Evolutionary conservation across 2,797 vertebrate species (phyloP), one percentile per base, ranked within the genome.

Genomic region (Macropus fuliginosus): DNA sequence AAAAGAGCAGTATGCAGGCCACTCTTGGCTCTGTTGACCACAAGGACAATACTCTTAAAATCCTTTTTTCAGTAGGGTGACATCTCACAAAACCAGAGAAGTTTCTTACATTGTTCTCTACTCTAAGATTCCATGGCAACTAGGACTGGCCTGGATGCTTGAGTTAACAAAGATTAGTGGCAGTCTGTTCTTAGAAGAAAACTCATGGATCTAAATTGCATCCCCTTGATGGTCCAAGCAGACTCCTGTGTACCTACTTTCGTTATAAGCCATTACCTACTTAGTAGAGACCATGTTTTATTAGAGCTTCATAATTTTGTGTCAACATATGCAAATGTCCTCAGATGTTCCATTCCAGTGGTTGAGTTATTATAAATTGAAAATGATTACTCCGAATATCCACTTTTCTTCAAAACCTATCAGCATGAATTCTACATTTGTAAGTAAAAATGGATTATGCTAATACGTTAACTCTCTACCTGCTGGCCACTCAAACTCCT

Each of bases 301-400:
- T 96, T 97, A 92, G 92, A 96, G 96, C 50, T 94, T 96, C 31
- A 55, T 95, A 97, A 95, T 97, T 96, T 97, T 92, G 18, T 96
- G 96, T 95, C 95, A 97, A 95, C 92, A 95, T 97, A 95, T 97
- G 97, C 96, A 97, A 97, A 98, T 96, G 16, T 92, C 14, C 66
- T 95, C 94, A 96, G 93, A 96, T 96, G 95, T 98, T 97, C 95
- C 96, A 95, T 97, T 93, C 97, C 96, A 96, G 95, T 94, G 56
- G 92, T 94, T 96, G 92, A 56, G 95, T 96, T 97, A 95, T 96
- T 96, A 94, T 94, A 97, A 97, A 94, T 92, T 95, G 93, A 97
- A 95, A 97, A 96, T 91, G 94, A 97, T 94, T 97, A 91, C 56
- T 95, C 90, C 95, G 95, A 97, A 95, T 96, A 97, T 95, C 97